phyloP scores from a whole-genome alignment of 2,888 invertebrate genomes.

The Anthophora plumipes region DNA sequence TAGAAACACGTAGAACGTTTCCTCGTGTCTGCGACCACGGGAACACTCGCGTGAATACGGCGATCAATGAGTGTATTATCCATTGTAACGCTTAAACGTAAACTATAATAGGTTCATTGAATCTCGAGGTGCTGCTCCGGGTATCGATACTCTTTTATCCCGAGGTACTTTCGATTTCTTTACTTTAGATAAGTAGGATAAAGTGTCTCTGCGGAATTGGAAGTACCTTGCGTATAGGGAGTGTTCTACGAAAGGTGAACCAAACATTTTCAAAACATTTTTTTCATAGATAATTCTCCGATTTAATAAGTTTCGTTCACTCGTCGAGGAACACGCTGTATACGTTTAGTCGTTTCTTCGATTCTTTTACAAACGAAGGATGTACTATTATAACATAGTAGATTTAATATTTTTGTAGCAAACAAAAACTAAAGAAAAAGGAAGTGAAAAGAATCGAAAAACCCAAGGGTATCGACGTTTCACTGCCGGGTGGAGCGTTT shows the following conservation, averaged over 20 bases:
- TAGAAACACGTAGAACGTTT: neutral
- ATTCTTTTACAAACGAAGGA: conserved; percentile 15
- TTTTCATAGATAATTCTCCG: too few species aligned
- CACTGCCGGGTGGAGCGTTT: conserved; percentile 56
- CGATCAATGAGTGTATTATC: conserved; percentile 61
- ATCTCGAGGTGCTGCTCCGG: conserved; percentile 65
- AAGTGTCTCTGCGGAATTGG: neutral
- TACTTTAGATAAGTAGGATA: neutral
- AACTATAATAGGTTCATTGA: conserved; percentile 62
- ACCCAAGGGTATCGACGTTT: conserved; percentile 23
- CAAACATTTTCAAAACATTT: too few species aligned
- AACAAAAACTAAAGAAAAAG: too few species aligned
- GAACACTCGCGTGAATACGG: conserved; percentile 48
- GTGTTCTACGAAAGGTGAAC: too few species aligned
- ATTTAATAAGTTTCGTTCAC: too few species aligned
- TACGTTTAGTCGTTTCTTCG: neutral
- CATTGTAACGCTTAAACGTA: conserved; percentile 73
- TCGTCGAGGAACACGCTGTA: too few species aligned
- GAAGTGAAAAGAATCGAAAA: conserved; percentile 1
- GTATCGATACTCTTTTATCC: conserved; percentile 32
- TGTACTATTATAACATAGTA: neutral
- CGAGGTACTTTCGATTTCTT: neutral
- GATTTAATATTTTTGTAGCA: too few species aligned
- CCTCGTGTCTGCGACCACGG: conserved; percentile 18
- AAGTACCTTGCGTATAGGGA: neutral